These are phyloP conservation scores for Amiota communis DNA, from an alignment of 2,888 invertebrate species.

Conservation along the genomic window DNA sequence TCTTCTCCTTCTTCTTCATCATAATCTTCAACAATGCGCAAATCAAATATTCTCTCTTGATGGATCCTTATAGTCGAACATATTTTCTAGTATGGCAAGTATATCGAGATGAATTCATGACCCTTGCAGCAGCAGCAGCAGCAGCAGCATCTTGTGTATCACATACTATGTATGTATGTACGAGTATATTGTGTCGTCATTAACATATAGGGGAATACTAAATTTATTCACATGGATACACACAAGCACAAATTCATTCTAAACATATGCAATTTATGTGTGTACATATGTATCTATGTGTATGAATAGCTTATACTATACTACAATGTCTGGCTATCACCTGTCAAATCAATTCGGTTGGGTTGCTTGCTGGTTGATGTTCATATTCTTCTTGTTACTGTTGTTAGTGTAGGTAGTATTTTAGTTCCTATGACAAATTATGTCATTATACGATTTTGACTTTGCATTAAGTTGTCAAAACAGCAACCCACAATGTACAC, in stretches of 20 bases:
- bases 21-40: no score
- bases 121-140: no score
- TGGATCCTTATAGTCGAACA: no score
- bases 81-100: no score
- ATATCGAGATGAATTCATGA: no score
- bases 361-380: not conserved
- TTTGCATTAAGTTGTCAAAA: constrained; percentile 29
- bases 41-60: no score
- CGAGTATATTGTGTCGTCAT: no score
- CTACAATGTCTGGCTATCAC: not conserved
- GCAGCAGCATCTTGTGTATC: no score
- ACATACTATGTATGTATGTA: no score
- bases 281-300: not conserved
- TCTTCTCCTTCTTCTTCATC: no score
- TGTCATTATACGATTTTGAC: constrained; percentile 25
- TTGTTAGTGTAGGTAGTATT: not conserved
- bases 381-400: not conserved
- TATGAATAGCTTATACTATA: not conserved
- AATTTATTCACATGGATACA: not conserved
- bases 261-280: not conserved
- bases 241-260: not conserved
- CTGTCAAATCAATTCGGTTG: constrained; percentile 19
- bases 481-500: constrained; percentile 16
- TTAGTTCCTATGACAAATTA: constrained; percentile 27
- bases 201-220: no score